A percentile compares a stretch with the other conserved stretches of the same genome.
Evolutionary conservation across 2,797 vertebrate species (phyloP).

Genomic region (Phrynocephalus guinanensis): DNA sequence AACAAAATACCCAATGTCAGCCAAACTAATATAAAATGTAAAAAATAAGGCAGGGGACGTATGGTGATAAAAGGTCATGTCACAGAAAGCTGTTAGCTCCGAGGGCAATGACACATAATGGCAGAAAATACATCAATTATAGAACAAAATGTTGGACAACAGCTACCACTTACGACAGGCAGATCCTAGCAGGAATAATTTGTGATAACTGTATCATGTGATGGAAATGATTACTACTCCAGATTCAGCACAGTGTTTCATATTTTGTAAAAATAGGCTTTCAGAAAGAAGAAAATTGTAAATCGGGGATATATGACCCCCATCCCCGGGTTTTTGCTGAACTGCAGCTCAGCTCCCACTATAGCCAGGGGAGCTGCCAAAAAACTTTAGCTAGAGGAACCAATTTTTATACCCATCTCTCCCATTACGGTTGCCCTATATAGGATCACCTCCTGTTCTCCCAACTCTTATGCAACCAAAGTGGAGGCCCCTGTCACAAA

Average conservation of each 20-base stretch:
- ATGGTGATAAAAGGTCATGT: neutral
- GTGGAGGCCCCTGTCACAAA: too few relatives aligned
- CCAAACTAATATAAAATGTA: slow-evolving; percentile 14
- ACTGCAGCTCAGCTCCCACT: too few relatives aligned
- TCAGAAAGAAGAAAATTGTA: neutral
- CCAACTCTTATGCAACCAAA: too few relatives aligned
- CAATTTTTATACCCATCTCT: too few relatives aligned
- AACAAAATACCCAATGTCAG: neutral
- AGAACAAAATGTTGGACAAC: neutral
- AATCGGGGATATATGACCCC: too few relatives aligned
- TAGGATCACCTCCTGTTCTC: too few relatives aligned
- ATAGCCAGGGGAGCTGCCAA: too few relatives aligned
- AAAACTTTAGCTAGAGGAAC: too few relatives aligned
- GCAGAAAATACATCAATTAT: slow-evolving; percentile 19
- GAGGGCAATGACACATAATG: neutral
- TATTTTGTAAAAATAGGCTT: neutral
- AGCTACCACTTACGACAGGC: neutral
- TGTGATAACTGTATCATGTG: neutral
- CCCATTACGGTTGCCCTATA: too few relatives aligned
- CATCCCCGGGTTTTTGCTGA: too few relatives aligned
- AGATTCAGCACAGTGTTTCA: neutral
- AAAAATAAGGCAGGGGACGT: neutral
- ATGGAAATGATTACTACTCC: neutral
- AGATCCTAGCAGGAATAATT: neutral
- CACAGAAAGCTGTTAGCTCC: neutral